These are phyloP conservation scores for Girardia tigrina DNA, from an alignment of 2,888 invertebrate species.

Conservation along the genomic window DNA sequence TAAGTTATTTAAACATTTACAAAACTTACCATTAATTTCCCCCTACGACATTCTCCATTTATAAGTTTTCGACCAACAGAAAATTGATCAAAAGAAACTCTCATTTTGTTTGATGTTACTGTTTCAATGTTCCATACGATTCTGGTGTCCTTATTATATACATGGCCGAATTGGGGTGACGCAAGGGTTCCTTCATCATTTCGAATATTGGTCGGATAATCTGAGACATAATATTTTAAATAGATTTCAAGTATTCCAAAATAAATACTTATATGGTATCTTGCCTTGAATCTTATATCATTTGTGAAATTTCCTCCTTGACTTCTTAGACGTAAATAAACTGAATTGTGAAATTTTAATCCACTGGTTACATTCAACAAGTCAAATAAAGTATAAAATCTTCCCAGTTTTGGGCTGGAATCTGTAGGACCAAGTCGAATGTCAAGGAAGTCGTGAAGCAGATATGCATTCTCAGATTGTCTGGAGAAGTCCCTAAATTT, in stretches of 20 bases:
- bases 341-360: background rate
- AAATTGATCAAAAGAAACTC: background rate
- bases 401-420: background rate
- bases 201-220: background rate
- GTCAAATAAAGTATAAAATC: background rate
- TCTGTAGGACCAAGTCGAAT: background rate
- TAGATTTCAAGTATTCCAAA: too few relatives aligned
- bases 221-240: background rate
- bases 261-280: background rate
- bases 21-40: background rate
- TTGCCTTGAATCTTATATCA: background rate
- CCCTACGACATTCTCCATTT: background rate
- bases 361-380: background rate
- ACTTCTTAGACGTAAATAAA: background rate
- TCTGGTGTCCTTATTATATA: background rate
- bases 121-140: background rate
- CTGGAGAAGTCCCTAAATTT: background rate
- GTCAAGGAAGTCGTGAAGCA: background rate
- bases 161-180: background rate
- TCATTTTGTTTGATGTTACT: background rate
- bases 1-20: too few relatives aligned
- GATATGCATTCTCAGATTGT: background rate
- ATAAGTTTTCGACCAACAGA: background rate
- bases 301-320: constrained; percentile 6
- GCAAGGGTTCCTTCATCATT: background rate